A percentile compares a stretch with the other conserved stretches of the same genome.
Evolutionary conservation across 2,888 invertebrate species (phyloP).

Genomic region (Tuberolachnus salignus): DNA sequence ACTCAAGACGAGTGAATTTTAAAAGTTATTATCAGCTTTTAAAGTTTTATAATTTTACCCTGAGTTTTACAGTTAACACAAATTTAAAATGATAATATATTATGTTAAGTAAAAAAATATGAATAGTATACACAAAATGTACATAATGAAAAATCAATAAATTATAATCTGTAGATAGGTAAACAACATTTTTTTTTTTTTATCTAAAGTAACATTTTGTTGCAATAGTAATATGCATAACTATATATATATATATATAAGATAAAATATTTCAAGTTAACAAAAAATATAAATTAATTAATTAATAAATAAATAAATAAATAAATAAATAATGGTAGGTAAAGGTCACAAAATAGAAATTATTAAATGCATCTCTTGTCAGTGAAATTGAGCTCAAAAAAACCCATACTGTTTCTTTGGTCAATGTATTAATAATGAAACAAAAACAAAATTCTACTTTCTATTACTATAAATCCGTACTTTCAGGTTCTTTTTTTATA

Average conservation of each 20-base stretch:
- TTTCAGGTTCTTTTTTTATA: constrained; percentile 48
- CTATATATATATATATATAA: constrained; percentile 37
- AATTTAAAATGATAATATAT: neutral
- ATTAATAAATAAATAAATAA: too few relatives aligned
- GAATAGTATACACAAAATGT: neutral
- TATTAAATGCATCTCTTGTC: constrained; percentile 46
- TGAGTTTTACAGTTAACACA: constrained; percentile 11
- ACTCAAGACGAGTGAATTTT: neutral
- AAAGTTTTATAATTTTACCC: constrained; percentile 18
- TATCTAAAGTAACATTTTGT: constrained; percentile 12
- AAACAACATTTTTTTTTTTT: constrained; percentile 15
- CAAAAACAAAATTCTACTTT: constrained; percentile 39
- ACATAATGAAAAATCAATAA: constrained; percentile 12
- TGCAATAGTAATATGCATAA: constrained; percentile 17
- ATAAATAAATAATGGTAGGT: constrained; percentile 50
- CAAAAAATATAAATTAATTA: constrained; percentile 49
- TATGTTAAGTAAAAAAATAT: constrained; percentile 24
- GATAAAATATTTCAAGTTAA: constrained; percentile 50
- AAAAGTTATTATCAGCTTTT: neutral
- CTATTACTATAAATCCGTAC: constrained; percentile 46
- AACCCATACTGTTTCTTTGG: constrained; percentile 45
- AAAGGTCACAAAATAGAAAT: constrained; percentile 44
- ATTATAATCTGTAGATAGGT: constrained; percentile 15
- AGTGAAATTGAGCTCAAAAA: constrained; percentile 25
- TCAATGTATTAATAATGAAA: constrained; percentile 49